These are phyloP conservation scores for Neuroterus valhalla DNA, from an alignment of 1,140 invertebrate species.

Conservation along the genomic window DNA sequence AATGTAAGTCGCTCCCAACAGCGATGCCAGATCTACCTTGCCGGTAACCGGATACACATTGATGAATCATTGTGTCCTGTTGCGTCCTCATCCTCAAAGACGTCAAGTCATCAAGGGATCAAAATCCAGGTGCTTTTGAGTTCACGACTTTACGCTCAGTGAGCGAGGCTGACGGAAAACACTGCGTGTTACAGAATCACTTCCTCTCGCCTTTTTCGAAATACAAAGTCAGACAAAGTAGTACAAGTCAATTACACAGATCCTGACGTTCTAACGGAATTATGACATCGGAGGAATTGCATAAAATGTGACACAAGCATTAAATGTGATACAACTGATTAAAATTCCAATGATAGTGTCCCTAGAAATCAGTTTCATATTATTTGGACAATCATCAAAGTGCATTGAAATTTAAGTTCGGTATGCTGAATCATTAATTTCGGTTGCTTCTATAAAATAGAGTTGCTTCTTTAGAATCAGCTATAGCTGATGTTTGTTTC, in stretches of 20 bases:
- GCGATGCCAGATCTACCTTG: conserved; percentile 57
- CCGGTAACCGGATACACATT: conserved; percentile 43
- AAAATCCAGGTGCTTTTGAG: conserved; percentile 2
- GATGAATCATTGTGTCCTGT: conserved; percentile 49
- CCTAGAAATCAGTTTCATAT: too few relatives aligned
- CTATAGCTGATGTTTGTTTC: too few relatives aligned
- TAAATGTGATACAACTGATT: background rate
- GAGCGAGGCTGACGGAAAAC: conserved; percentile 7
- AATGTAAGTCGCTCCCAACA: conserved; percentile 53
- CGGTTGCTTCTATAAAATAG: too few relatives aligned
- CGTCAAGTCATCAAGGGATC: background rate
- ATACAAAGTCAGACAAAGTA: conserved; percentile 7
- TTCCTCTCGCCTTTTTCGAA: background rate
- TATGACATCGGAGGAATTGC: background rate
- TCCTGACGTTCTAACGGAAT: conserved; percentile 1
- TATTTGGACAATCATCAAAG: too few relatives aligned
- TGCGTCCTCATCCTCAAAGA: conserved; percentile 37
- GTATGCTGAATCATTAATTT: too few relatives aligned
- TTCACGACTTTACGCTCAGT: background rate
- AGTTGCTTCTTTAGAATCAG: too few relatives aligned
- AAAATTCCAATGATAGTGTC: too few relatives aligned
- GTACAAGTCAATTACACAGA: background rate
- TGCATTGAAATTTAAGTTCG: too few relatives aligned
- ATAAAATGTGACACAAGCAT: background rate
- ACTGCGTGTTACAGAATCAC: conserved; percentile 1